Evolutionary conservation across 2,888 invertebrate species (phyloP), one percentile per base, ranked within the genome.

Genomic region (Hecatera dysodea): DNA sequence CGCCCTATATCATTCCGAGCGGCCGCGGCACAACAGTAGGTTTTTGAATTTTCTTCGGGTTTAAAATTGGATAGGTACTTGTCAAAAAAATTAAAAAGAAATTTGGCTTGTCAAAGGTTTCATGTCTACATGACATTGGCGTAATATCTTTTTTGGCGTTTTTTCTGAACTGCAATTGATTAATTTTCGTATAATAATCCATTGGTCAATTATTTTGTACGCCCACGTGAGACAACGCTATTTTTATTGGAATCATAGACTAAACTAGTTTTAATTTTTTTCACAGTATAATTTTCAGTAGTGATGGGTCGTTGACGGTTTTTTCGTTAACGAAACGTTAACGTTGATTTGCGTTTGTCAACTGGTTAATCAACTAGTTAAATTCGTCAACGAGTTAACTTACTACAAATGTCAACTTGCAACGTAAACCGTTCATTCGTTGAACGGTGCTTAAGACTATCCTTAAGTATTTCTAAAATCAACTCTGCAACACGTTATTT

Each of bases 161-260:
- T 2, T 24, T 50, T 2, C 24, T 42, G 22, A 42, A 50, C 24
- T 11, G 22, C 19, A 8, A 29, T n/a, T 52, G 1, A 44, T 33
- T 57, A 17, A 33, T 12, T 19, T 24, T 36, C n/a, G 3, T 24
- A 46, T 55, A 50, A n/a, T 29, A 29, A 15, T 8, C 15, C 1
- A 44, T 24, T 62, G 12, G 8, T 24, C 33, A 0, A 15, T 24
- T 53, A 22, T 33, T 11, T 39, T 56, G 17, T 39, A 27, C 6
- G 5, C 8, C 48, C 17, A 65, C 27, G 15, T 60, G 22, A 27
- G 66, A 17, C 12, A 11, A 39, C 0, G 7, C 19, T 39, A 9
- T 7, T 19, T 48, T 27, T 15, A 33, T 36, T 72, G 60, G 3
- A 64, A 60, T 36, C 84, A 87, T 73, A 86, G 83, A 84, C 81